A percentile compares a stretch with the other conserved stretches of the same genome.
Conservation (phyloP, 2,888 invertebrate species). For the Eretmocerus hayati region DNA sequence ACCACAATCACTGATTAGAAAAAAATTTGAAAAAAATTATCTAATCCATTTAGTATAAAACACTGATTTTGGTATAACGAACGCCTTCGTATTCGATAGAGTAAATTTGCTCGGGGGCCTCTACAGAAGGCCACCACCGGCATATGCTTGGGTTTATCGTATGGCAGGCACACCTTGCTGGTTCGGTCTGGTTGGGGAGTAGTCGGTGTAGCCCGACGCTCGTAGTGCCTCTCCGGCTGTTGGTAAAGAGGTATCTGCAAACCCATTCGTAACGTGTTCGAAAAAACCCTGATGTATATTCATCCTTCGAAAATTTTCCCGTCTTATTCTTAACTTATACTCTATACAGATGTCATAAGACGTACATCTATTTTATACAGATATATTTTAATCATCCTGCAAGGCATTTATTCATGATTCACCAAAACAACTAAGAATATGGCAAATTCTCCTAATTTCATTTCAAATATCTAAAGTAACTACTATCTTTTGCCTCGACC, state of each 20-base stretch:
- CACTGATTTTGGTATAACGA: slow-evolving; percentile 45
- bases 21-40: slow-evolving; percentile 24
- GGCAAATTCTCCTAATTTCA: too few relatives aligned
- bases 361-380: too few relatives aligned
- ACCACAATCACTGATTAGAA: slow-evolving; percentile 25
- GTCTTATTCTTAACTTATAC: too few relatives aligned
- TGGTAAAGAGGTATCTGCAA: slow-evolving; percentile 58
- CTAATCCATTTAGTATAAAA: slow-evolving; percentile 36
- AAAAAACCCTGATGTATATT: slow-evolving; percentile 43
- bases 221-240: slow-evolving; percentile 54
- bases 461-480: too few relatives aligned
- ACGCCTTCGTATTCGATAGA: slow-evolving; percentile 34
- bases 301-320: too few relatives aligned
- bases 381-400: too few relatives aligned
- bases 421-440: too few relatives aligned
- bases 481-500: too few relatives aligned
- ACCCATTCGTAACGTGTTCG: slow-evolving; percentile 46
- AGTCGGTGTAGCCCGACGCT: slow-evolving; percentile 47
- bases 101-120: slow-evolving; percentile 18
- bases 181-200: slow-evolving; percentile 48
- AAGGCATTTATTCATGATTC: too few relatives aligned
- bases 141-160: slow-evolving; percentile 18
- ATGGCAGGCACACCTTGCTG: slow-evolving; percentile 45
- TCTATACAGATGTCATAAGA: too few relatives aligned
- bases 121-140: slow-evolving; percentile 10